A percentile compares a stretch with the other conserved stretches of the same genome.
Conservation (phyloP, 2,888 invertebrate species). For the Eilema depressum region DNA sequence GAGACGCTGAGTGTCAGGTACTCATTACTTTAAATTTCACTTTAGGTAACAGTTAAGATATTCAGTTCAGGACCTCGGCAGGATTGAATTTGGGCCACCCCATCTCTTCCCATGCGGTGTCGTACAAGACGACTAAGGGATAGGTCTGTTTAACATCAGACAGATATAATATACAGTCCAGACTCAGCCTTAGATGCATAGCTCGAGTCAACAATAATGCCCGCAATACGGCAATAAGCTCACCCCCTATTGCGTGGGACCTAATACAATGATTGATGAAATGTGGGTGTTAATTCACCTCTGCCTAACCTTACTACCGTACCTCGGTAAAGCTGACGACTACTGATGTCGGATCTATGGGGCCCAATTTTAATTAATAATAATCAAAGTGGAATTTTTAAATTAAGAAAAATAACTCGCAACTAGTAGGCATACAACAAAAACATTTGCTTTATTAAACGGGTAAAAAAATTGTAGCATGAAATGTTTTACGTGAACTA, state of each 20-base stretch:
- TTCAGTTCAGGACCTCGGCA: background rate
- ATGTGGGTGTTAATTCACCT: too few species aligned
- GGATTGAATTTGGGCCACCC: too few species aligned
- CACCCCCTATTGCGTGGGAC: too few species aligned
- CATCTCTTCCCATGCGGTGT: too few species aligned
- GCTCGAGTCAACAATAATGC: too few species aligned
- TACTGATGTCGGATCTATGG: background rate
- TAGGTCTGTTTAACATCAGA: too few species aligned
- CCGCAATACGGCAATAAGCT: too few species aligned
- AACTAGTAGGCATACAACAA: background rate
- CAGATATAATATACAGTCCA: too few species aligned
- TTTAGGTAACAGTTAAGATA: background rate
- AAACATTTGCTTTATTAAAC: slow-evolving; percentile 4
- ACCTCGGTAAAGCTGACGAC: background rate
- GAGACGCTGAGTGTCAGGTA: slow-evolving; percentile 95
- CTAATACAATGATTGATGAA: too few species aligned
- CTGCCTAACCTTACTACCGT: too few species aligned
- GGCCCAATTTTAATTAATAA: background rate
- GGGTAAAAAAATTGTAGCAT: slow-evolving; percentile 27
- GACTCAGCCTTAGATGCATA: too few species aligned
- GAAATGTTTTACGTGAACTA: slow-evolving; percentile 30
- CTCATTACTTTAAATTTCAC: background rate
- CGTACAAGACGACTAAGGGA: too few species aligned
- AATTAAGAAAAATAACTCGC: background rate
- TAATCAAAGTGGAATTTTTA: background rate